These are phyloP conservation scores for Pelochelys cantorii DNA, from an alignment of 2,797 vertebrate species.

Conservation along the genomic window DNA sequence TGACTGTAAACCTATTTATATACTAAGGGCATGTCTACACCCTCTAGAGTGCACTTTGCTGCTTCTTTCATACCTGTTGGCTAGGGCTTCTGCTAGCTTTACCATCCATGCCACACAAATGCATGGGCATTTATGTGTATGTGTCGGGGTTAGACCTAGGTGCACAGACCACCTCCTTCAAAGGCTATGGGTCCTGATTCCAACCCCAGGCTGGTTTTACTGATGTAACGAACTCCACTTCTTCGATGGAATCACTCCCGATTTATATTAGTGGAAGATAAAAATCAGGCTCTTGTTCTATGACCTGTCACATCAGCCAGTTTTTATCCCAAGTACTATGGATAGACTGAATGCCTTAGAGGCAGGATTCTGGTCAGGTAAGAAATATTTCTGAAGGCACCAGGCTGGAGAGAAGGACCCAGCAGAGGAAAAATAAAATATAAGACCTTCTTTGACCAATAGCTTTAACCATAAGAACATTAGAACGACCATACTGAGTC, in stretches of 20 bases:
- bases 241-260: not conserved
- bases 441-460: not conserved
- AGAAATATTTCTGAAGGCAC: constrained; percentile 18
- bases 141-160: not conserved
- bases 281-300: not conserved
- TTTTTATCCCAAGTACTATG: not conserved
- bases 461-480: not conserved
- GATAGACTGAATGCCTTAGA: not conserved
- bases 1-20: too few species aligned
- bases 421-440: constrained; percentile 30
- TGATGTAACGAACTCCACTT: not conserved
- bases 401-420: not conserved
- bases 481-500: not conserved
- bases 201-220: not conserved
- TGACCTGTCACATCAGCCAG: not conserved
- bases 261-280: not conserved
- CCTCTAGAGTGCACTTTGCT: too few species aligned
- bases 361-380: not conserved
- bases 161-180: not conserved
- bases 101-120: not conserved
- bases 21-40: too few species aligned
- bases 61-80: not conserved
- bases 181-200: not conserved
- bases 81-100: not conserved
- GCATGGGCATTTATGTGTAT: not conserved